phyloP scores from a whole-genome alignment of 2,113 vertebrate genomes.

The Antechinus flavipes region DNA sequence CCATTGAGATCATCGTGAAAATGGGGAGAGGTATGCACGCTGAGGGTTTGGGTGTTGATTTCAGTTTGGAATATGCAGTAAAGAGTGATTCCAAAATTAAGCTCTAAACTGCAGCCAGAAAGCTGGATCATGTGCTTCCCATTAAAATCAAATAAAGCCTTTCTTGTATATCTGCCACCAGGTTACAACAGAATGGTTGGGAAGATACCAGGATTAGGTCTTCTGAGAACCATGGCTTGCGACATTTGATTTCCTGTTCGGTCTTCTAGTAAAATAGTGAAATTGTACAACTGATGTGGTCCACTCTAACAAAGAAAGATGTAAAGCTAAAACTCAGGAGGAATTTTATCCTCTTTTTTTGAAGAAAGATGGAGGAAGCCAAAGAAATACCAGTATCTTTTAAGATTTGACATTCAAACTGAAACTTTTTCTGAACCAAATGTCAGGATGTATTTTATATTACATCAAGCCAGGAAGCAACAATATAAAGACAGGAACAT shows the following conservation, averaged over 20 bases:
- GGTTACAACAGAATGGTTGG: constrained; percentile 26
- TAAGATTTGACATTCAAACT: not conserved
- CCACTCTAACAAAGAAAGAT: constrained; percentile 45
- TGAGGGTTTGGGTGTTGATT: constrained; percentile 57
- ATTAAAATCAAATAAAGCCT: constrained; percentile 36
- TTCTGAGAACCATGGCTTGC: constrained; percentile 20
- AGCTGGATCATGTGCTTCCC: constrained; percentile 50
- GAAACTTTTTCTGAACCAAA: constrained; percentile 20
- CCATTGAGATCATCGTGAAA: constrained; percentile 48
- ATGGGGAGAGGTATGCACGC: not conserved
- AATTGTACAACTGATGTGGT: constrained; percentile 38
- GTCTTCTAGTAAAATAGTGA: constrained; percentile 17
- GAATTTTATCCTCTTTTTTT: constrained; percentile 47
- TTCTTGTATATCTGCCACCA: constrained; percentile 35
- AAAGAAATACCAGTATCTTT: constrained; percentile 19
- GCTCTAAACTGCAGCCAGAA: constrained; percentile 39
- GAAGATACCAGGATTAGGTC: constrained; percentile 53
- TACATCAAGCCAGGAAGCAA: not conserved
- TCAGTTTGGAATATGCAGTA: constrained; percentile 42
- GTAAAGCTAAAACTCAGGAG: constrained; percentile 17
- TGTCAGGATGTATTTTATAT: not conserved
- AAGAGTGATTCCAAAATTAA: constrained; percentile 51
- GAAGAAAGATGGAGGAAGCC: constrained; percentile 18
- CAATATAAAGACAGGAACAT: constrained; percentile 65
- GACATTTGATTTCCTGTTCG: constrained; percentile 40